Evolutionary conservation across 2,888 invertebrate species (phyloP).

Genomic region (Maniola hyperantus): DNA sequence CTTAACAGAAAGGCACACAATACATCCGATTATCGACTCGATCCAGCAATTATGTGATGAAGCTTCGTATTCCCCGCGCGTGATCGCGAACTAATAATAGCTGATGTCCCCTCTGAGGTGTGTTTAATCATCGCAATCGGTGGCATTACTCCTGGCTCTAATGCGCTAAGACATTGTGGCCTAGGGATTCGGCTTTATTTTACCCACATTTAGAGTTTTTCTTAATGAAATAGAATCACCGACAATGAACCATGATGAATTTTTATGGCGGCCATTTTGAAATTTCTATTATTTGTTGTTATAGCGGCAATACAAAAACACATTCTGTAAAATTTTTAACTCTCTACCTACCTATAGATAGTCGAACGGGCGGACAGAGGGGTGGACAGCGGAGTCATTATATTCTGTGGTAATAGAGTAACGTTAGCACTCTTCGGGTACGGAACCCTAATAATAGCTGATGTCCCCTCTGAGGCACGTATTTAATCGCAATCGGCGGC

Average conservation of each 20-base stretch:
- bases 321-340: too few species aligned
- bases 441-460: conserved; percentile 7
- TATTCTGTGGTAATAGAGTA: too few species aligned
- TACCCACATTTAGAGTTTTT: not conserved
- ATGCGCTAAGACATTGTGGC: not conserved
- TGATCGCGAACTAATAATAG: conserved; percentile 7
- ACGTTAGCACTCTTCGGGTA: too few species aligned
- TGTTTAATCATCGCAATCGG: conserved; percentile 3
- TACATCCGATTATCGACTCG: conserved; percentile 1
- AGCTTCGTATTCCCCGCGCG: not conserved
- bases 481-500: not conserved
- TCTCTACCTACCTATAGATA: too few species aligned
- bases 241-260: too few species aligned
- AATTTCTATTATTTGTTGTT: too few species aligned
- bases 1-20: conserved; percentile 7
- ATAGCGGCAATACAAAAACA: too few species aligned
- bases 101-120: not conserved
- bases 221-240: not conserved
- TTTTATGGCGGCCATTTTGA: too few species aligned
- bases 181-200: not conserved
- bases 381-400: too few species aligned
- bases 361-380: too few species aligned
- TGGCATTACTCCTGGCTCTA: not conserved
- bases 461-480: not conserved
- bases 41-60: conserved; percentile 12